Conservation (phyloP, 2,888 invertebrate species). For the Lomographa bimaculata region DNA sequence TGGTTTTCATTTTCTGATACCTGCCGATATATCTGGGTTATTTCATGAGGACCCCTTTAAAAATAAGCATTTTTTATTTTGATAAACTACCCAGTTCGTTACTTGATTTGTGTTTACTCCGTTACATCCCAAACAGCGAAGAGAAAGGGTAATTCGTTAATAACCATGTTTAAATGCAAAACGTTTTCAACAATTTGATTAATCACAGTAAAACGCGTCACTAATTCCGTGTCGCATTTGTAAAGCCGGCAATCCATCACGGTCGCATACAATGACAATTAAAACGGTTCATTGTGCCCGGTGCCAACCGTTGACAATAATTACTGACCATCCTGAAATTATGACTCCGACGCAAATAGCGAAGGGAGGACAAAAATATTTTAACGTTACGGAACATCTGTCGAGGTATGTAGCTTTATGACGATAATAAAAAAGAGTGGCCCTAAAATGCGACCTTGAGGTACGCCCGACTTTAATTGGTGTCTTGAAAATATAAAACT, state of each 20-base stretch:
- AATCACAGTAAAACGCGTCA: slow-evolving; percentile 42
- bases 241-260: slow-evolving; percentile 40
- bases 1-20: no score
- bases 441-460: slow-evolving; percentile 30
- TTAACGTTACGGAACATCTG: slow-evolving; percentile 22
- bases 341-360: slow-evolving; percentile 29
- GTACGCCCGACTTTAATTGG: slow-evolving; percentile 21
- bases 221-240: slow-evolving; percentile 36
- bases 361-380: slow-evolving; percentile 27
- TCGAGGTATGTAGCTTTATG: slow-evolving; percentile 29
- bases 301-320: slow-evolving; percentile 32
- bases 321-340: slow-evolving; percentile 32
- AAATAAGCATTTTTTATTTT: no score
- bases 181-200: slow-evolving; percentile 38
- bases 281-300: slow-evolving; percentile 41
- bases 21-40: no score
- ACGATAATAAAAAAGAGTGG: slow-evolving; percentile 27
- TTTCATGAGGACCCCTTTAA: no score
- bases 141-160: slow-evolving; percentile 16
- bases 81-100: no score
- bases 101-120: background rate
- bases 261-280: slow-evolving; percentile 44
- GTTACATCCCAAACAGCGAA: slow-evolving; percentile 1
- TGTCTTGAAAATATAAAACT: slow-evolving; percentile 21
- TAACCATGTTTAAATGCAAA: slow-evolving; percentile 18